A percentile compares a stretch with the other conserved stretches of the same genome.
Conservation (phyloP, 2,113 vertebrate species). For the Ifrita kowaldi region DNA sequence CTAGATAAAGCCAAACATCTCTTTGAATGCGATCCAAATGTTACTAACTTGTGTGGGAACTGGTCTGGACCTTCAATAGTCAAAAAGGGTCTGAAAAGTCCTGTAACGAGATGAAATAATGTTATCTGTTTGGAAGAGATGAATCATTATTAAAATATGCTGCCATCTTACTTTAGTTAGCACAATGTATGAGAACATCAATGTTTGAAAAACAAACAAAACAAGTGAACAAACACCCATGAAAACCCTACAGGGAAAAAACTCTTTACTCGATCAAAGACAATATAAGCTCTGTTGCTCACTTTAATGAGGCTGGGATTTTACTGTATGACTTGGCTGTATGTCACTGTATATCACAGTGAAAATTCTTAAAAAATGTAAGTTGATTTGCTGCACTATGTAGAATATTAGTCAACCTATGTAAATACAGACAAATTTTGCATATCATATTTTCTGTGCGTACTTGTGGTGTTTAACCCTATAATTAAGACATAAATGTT, state of each 20-base stretch:
- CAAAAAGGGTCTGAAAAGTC: background rate
- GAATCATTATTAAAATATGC: background rate
- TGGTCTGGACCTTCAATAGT: background rate
- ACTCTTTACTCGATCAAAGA: background rate
- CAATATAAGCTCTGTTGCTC: background rate
- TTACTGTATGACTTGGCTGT: background rate
- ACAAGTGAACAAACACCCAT: background rate
- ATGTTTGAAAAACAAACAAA: background rate
- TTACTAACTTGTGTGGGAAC: background rate
- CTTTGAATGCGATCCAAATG: background rate
- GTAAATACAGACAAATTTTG: background rate
- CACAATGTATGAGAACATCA: background rate
- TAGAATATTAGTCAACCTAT: background rate
- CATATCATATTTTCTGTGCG: background rate
- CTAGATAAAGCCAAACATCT: slow-evolving; percentile 6
- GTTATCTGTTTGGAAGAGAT: background rate
- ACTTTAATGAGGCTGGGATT: background rate
- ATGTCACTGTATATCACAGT: background rate
- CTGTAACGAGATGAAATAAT: background rate
- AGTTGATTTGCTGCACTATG: background rate
- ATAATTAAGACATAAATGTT: background rate
- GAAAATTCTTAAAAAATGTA: background rate
- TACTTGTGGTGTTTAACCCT: background rate
- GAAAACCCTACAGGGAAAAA: background rate
- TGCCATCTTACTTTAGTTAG: background rate